phyloP scores from a whole-genome alignment of 1,140 invertebrate species.

The Macrocentrus cingulum region DNA sequence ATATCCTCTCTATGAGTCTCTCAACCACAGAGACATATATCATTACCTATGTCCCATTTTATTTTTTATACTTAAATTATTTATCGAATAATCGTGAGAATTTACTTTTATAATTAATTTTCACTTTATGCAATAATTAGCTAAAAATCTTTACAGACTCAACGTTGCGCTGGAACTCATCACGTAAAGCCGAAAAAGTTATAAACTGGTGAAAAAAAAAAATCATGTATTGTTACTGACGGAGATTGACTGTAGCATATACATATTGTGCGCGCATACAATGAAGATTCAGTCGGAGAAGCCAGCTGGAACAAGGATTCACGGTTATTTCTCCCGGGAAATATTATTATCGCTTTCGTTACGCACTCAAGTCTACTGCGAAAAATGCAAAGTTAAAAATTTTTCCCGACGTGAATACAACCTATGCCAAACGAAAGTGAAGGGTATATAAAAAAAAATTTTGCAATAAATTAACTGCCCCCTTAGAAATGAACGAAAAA shows the following conservation, averaged over 20 bases:
- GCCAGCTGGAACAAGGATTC: slow-evolving; percentile 19
- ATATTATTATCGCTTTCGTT: slow-evolving; percentile 21
- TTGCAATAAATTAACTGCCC: background rate
- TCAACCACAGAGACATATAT: background rate
- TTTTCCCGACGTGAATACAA: no score
- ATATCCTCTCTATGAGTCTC: background rate
- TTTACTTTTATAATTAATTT: no score
- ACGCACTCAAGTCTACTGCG: slow-evolving; percentile 6
- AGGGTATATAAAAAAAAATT: background rate
- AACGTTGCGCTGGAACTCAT: no score
- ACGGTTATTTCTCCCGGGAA: slow-evolving; percentile 22
- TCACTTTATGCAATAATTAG: no score
- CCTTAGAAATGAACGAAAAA: background rate
- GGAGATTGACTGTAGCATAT: slow-evolving; percentile 4
- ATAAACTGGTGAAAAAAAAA: no score
- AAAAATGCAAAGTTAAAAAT: background rate
- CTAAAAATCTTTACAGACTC: no score
- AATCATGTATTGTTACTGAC: slow-evolving; percentile 9
- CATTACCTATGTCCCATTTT: background rate
- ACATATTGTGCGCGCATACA: background rate
- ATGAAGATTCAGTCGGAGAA: background rate
- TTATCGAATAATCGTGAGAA: background rate
- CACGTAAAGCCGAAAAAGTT: background rate
- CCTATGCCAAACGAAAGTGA: background rate
- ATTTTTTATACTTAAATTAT: background rate